Percentiles rank a stretch among this genome's conserved stretches.
phyloP scores from a whole-genome alignment of 2,113 vertebrate genomes.

The Nipponia nippon region DNA sequence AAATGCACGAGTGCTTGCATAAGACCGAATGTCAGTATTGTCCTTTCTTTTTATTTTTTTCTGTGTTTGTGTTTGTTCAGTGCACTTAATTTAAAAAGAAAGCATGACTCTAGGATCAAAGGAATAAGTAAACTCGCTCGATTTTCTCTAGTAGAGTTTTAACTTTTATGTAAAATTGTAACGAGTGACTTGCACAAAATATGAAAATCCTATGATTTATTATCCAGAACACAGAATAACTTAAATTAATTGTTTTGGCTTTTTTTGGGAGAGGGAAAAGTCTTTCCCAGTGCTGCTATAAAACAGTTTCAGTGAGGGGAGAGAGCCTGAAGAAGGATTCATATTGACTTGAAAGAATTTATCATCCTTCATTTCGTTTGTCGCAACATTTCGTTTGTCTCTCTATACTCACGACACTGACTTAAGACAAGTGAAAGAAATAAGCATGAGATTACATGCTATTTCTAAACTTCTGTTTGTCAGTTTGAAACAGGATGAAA shows the following conservation, averaged over 20 bases:
- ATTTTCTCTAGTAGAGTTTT: not conserved
- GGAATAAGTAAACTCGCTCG: not conserved
- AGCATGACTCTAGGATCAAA: not conserved
- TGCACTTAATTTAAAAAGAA: not conserved
- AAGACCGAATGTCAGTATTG: not conserved
- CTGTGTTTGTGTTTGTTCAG: not conserved
- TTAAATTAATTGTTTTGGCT: not conserved
- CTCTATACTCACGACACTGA: not conserved
- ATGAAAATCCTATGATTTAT: not conserved
- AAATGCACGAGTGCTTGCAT: slow-evolving; percentile 31
- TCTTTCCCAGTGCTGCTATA: not conserved
- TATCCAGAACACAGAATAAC: not conserved
- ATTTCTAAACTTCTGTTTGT: not conserved
- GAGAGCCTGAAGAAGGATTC: not conserved
- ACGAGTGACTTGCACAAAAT: not conserved
- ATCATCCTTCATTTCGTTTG: not conserved
- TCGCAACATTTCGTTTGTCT: not conserved
- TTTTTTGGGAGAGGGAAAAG: not conserved
- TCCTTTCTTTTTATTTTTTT: not conserved
- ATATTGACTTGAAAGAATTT: not conserved
- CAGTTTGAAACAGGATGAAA: not conserved
- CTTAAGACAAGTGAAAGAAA: not conserved
- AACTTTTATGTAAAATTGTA: not conserved
- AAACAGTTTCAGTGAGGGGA: not conserved
- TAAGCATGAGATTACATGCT: not conserved